Evolutionary conservation across 1,140 invertebrate genomes (phyloP).

Genomic region (Palaemon carinicauda): DNA sequence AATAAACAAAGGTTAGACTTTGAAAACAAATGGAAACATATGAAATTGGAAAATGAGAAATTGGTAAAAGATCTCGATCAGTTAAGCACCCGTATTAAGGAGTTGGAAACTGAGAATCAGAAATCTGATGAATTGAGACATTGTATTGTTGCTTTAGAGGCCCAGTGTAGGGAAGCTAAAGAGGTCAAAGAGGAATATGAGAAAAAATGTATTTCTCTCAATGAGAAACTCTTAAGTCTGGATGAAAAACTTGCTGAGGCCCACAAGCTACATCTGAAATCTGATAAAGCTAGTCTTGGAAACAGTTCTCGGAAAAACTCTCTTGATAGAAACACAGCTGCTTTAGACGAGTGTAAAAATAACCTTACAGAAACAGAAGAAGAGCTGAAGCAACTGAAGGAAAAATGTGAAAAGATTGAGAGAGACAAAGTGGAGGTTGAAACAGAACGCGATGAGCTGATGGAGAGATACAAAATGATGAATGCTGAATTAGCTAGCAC

Average conservation of each 20-base stretch:
- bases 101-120: no score
- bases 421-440: constrained; percentile 4
- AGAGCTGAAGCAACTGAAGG: background rate
- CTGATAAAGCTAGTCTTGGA: background rate
- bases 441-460: background rate
- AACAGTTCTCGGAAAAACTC: background rate
- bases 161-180: background rate
- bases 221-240: background rate
- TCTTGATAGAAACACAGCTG: no score
- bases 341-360: no score
- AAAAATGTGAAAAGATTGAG: background rate
- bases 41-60: no score
- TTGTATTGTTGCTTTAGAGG: no score
- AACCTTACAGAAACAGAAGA: no score
- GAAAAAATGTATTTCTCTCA: constrained; percentile 12
- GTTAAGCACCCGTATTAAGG: no score
- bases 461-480: constrained; percentile 11
- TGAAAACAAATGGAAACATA: no score
- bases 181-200: constrained; percentile 21
- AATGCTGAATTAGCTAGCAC: constrained; percentile 3
- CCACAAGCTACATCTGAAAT: background rate
- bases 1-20: no score
- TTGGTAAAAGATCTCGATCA: no score
- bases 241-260: constrained; percentile 15
- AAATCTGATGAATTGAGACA: no score